Percentiles rank a stretch among this genome's conserved stretches.
phyloP scores from a whole-genome alignment of 2,888 invertebrate genomes.

The Lobophora halterata region DNA sequence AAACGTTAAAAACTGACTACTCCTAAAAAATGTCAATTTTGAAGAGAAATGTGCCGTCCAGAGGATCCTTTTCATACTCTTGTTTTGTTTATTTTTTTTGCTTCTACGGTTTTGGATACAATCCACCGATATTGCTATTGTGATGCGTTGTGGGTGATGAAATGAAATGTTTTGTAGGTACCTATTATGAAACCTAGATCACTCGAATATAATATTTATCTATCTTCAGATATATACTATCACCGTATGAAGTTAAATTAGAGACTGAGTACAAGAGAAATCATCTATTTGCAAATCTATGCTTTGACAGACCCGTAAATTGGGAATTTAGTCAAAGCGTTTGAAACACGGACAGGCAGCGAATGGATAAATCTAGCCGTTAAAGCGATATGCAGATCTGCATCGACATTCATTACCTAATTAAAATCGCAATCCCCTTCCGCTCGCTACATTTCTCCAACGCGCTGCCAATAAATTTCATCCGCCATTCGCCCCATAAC shows the following conservation, averaged over 20 bases:
- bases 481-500: constrained; percentile 80
- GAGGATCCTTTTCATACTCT: constrained; percentile 71
- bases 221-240: constrained; percentile 12
- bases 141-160: constrained; percentile 7
- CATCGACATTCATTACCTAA: constrained; percentile 81
- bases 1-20: constrained; percentile 80
- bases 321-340: constrained; percentile 59
- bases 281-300: constrained; percentile 37
- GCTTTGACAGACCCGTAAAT: constrained; percentile 42
- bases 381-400: constrained; percentile 79
- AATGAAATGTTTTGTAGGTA: constrained; percentile 2
- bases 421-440: constrained; percentile 81
- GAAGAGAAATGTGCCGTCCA: constrained; percentile 79
- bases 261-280: constrained; percentile 25
- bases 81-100: constrained; percentile 64
- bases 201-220: not conserved
- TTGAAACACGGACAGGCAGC: constrained; percentile 65
- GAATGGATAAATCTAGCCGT: constrained; percentile 77
- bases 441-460: constrained; percentile 80
- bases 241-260: constrained; percentile 26
- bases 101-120: constrained; percentile 55
- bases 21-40: constrained; percentile 79
- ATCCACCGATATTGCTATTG: constrained; percentile 47
- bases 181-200: constrained; percentile 4
- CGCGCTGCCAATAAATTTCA: constrained; percentile 80